Conservation (phyloP, 2,797 vertebrate species). For the Typhlichthys subterraneus region DNA sequence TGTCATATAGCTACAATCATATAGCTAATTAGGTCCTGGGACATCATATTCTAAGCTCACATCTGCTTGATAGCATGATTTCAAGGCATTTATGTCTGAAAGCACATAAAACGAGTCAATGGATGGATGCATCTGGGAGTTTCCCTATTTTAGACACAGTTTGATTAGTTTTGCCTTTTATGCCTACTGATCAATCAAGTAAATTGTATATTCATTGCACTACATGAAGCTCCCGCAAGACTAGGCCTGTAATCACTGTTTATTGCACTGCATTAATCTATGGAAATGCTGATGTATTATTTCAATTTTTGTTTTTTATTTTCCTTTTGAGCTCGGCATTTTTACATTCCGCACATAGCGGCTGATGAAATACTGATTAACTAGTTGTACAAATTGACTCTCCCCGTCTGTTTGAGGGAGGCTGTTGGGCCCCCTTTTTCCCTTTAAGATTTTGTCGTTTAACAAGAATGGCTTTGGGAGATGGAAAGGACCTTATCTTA, state of each 20-base stretch:
- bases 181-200: constrained; percentile 61
- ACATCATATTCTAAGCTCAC: constrained; percentile 21
- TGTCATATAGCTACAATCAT: constrained; percentile 10
- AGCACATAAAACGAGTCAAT: constrained; percentile 49
- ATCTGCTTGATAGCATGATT: constrained; percentile 6
- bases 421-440: constrained; percentile 2
- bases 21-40: constrained; percentile 24
- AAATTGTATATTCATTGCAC: constrained; percentile 50
- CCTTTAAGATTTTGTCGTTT: constrained; percentile 14
- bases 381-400: constrained; percentile 5
- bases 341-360: constrained; percentile 6
- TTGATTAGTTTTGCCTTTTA: constrained; percentile 58
- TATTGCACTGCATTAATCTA: constrained; percentile 63
- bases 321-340: constrained; percentile 17
- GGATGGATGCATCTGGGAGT: constrained; percentile 39
- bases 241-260: constrained; percentile 53
- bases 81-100: constrained; percentile 24
- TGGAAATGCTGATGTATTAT: constrained; percentile 53
- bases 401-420: not conserved
- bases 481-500: constrained; percentile 29
- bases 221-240: constrained; percentile 46
- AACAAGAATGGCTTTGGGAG: constrained; percentile 19
- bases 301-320: constrained; percentile 42
- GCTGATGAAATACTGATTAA: constrained; percentile 23
- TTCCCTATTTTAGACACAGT: constrained; percentile 49